Evolutionary conservation across 2,888 invertebrate species (phyloP), one percentile per base, ranked within the genome.

Genomic region (Phragmatobia fuliginosa): DNA sequence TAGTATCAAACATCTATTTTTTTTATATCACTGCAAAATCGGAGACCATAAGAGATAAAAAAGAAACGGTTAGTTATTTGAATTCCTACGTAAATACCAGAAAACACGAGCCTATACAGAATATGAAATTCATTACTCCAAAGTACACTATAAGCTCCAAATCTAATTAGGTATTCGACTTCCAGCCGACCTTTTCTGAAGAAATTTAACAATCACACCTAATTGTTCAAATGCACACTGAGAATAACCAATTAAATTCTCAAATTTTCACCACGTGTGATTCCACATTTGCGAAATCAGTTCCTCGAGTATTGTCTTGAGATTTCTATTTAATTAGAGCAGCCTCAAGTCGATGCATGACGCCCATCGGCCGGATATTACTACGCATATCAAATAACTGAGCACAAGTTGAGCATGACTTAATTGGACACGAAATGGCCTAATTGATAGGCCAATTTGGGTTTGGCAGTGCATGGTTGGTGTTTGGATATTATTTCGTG

Each of bases 321-420:
- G 94, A 93, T 88, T 90, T 84, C 87, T 88, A 92, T 92, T 94
- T 93, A 92, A 94, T 93, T 93, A 94, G 89, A 83, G 78, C 82
- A 85, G 90, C 89, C 90, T 89, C 87, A 87, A 87, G 83, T 85
- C 81, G 82, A 83, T 82, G 87, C 74, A 74, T 74, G 79, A 70
- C 77, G 75, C 83, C 78, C 72, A 77, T 75, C 75, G 83, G 75
- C 87, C 91, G 88, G 90, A 90, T 88, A 91, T 89, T 88, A 78
- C 74, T 75, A 73, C 62, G 74, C 77, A 82, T 83, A 82, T 71
- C 70, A 73, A 81, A 80, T 80, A 75, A 68, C 63, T n/a, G 60
- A 62, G 72, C 64, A 67, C 67, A 73, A 71, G 62, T 66, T 62
- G 62, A 73, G 72, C 68, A 65, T 61, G 72, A 71, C 77, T 72